Percentiles rank a stretch among this genome's conserved stretches.
Conservation (phyloP, 2,797 vertebrate genomes). For the Tokudaia tokunoshimensis region DNA sequence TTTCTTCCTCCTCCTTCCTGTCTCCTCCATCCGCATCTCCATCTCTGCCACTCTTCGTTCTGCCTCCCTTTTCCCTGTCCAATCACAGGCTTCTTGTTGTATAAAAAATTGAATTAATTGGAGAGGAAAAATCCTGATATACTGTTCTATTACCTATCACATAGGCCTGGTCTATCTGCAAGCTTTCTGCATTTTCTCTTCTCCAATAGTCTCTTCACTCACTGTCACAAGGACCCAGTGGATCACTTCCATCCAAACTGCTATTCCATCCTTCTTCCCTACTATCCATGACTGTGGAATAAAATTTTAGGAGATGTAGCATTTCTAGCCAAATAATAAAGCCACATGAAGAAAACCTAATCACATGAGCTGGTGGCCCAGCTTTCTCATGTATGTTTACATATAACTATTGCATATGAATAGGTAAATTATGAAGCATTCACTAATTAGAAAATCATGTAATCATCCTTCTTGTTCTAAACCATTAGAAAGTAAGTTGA, state of each 20-base stretch:
- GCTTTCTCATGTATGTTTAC: slow-evolving; percentile 53
- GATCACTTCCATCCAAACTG: not conserved
- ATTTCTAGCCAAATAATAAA: slow-evolving; percentile 56
- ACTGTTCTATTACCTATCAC: not conserved
- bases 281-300: slow-evolving; percentile 41
- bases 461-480: slow-evolving; percentile 48
- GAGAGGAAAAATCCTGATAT: no score
- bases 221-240: not conserved
- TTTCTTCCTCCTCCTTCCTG: no score
- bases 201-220: not conserved
- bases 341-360: slow-evolving; percentile 48
- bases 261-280: slow-evolving; percentile 15
- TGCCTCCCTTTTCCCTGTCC: no score
- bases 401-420: slow-evolving; percentile 30
- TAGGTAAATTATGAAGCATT: slow-evolving; percentile 41
- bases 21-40: no score
- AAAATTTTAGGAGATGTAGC: slow-evolving; percentile 37
- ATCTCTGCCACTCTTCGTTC: no score
- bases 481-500: slow-evolving; percentile 36
- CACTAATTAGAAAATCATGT: slow-evolving; percentile 34
- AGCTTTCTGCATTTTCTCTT: slow-evolving; percentile 34
- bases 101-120: no score
- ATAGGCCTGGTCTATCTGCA: not conserved
- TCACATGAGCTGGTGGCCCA: not conserved
- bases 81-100: no score